phyloP scores from a whole-genome alignment of 2,888 invertebrate species.

The Andrena haemorrhoa region DNA sequence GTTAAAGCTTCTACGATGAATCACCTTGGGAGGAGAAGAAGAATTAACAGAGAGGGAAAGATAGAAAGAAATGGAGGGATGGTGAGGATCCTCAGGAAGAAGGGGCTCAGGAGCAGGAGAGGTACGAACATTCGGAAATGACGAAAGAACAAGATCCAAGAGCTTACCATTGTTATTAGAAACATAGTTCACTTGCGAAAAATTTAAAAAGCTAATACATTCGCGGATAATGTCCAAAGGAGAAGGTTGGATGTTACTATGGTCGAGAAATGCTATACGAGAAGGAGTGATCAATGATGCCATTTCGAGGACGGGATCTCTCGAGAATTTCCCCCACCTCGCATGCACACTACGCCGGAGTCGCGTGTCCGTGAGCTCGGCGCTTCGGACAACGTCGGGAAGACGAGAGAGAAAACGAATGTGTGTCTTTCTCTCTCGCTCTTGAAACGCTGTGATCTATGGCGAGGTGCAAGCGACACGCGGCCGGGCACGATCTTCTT shows the following conservation, averaged over 20 bases:
- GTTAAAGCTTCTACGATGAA: not conserved
- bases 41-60: not conserved
- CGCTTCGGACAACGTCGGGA: too few species aligned
- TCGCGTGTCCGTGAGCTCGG: too few species aligned
- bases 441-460: too few species aligned
- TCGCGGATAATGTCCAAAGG: not conserved
- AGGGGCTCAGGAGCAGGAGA: not conserved
- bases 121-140: not conserved
- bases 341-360: too few species aligned
- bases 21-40: not conserved
- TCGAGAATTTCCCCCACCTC: too few species aligned
- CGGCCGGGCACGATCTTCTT: too few species aligned
- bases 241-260: not conserved
- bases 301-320: too few species aligned
- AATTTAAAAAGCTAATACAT: too few species aligned
- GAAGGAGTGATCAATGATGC: not conserved
- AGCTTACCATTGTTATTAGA: not conserved
- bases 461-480: too few species aligned
- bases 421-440: too few species aligned
- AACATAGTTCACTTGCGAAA: not conserved
- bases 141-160: not conserved
- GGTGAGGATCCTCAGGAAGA: not conserved
- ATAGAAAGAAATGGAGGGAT: not conserved
- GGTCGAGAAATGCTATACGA: not conserved
- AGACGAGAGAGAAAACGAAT: too few species aligned